Conservation (phyloP, 2,113 vertebrate genomes). For the Mustela lutreola region DNA sequence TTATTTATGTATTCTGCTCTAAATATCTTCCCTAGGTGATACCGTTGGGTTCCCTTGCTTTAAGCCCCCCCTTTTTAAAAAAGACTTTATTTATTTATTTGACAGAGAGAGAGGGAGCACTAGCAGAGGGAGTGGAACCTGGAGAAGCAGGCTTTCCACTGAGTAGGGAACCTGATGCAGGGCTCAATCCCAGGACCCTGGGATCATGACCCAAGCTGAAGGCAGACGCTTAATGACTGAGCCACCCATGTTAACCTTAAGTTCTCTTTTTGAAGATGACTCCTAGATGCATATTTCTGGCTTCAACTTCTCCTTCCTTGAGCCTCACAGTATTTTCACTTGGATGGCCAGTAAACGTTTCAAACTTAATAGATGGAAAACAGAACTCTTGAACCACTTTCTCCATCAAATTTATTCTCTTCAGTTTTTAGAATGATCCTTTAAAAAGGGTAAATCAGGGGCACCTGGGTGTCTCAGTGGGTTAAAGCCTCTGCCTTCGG, state of each 20-base stretch:
- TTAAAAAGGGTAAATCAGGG: not conserved
- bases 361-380: not conserved
- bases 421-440: slow-evolving; percentile 46
- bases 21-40: not conserved
- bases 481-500: no score
- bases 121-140: no score
- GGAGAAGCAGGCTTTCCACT: no score
- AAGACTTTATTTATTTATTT: no score
- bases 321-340: not conserved
- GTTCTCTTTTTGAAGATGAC: not conserved
- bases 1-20: not conserved
- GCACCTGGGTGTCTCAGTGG: no score
- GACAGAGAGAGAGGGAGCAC: no score
- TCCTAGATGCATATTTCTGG: not conserved
- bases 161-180: no score
- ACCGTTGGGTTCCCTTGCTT: not conserved
- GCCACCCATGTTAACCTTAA: no score
- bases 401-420: not conserved
- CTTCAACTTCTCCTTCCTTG: not conserved
- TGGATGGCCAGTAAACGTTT: not conserved
- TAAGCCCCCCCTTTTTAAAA: not conserved
- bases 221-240: no score
- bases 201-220: no score
- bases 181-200: no score
- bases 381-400: not conserved